Evolutionary conservation across 2,797 vertebrate species (phyloP), one percentile per base, ranked within the genome.

Genomic region (Tamandua tetradactyla): DNA sequence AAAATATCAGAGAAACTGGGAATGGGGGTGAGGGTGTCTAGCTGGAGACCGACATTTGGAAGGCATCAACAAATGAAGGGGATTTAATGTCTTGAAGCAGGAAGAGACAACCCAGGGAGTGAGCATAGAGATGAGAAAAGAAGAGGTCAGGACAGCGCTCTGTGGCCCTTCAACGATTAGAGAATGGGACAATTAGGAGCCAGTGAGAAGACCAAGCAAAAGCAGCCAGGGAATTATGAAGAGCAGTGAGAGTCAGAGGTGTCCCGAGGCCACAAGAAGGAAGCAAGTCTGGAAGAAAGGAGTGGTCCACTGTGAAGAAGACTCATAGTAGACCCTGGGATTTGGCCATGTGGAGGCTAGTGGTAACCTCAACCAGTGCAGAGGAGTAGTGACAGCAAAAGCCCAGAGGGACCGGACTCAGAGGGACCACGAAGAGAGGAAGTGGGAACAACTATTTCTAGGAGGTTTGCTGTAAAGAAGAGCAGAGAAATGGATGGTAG

Each of bases 381-480:
- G 15, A 14, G 2, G n/a, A 2, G 5, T 0, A 5, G 0, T 3
- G 3, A 4, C 23, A 35, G 11, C 23, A 0, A 0, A 11, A 12
- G 86, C 35, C 35, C 10, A 1, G 1, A 7, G 59, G 40, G 25
- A 27, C 75, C 2, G 8, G 35, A 47, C 23, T 32, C 1, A 0
- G 17, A 2, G 75, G 30, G 17, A 64, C 5, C 0, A 6, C 2
- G 40, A 35, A 13, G 11, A 5, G 11, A 12, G 40, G 44, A 9
- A 0, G 1, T 0, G 0, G 2, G 0, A n/a, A 49, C 3, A 0
- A 18, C 49, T 12, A 0, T 1, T 7, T 35, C 49, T 8, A 27
- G 72, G 61, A 59, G 59, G 27, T 66, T 37, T 20, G 3, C 55
- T n/a, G n/a, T 3, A 7, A 7, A 1, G 11, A 44, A 35, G 35